Base-by-base conservation (phyloP, 1,140 invertebrate species). In the Phthorimaea operculella region DNA sequence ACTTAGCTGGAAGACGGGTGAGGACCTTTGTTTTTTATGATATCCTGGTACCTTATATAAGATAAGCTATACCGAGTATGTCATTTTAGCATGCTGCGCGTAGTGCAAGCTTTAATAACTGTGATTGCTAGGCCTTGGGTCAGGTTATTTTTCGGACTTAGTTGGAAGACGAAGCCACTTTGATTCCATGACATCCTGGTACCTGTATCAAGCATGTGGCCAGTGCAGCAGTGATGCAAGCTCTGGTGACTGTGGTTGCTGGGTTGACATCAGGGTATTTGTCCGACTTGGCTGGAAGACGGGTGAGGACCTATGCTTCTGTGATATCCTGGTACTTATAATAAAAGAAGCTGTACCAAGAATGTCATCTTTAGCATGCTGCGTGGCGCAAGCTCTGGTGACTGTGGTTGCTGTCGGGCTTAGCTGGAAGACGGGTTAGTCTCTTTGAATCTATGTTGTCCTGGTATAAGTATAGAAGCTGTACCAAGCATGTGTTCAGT, bases 1-100 rank as follows among this genome's bases (percentile, higher is more conserved):
- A 82, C 36, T 12, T 52, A 4, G 47, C 52, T 34, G 79, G 79
- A 21, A 60, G 79, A 68, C 57, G 76, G 79, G 79, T 83, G 21
- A 73, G 71, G 36, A 11, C n/a, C 36, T 39, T 39, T 39, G 10
- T 5, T 5, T 12, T 39, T n/a, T 39, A 39, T 39, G 36, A 3
- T n/a, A 3, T 39, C 36, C 36, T 39, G 36, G 36, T 39, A 39
- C 36, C n/a, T 12, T 9, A 28, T 28, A 28, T 4, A 6, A 44
- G 53, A 17, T 58, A 72, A 48, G 74, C 73, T 8, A 45, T 78
- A 6, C 76, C 77, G 0, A 66, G 47, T 12, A 60, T 76, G 54
- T 75, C 77, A 33, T 74, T 0, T 73, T 72, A 11, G 33, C 75
- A 6, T 68, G 66, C 18, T 74, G 76, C 49, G 66, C n/a, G 66